phyloP scores from a whole-genome alignment of 30 jellyfish, hydroid and myxozoan genomes.

The Sanderia malayensis region DNA sequence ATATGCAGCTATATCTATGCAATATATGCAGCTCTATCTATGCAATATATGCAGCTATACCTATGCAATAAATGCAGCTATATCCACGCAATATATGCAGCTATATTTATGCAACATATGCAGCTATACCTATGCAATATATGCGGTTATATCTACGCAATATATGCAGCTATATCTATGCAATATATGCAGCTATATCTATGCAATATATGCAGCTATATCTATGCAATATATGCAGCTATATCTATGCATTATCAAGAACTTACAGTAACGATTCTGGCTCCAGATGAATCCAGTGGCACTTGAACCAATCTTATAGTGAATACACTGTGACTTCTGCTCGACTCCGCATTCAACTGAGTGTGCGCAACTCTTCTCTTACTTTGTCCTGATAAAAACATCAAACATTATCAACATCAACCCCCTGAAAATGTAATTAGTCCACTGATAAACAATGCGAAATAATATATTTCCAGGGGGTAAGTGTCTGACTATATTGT shows the following conservation, averaged over 20 bases:
- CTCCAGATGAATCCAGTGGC: conserved; percentile 83
- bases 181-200: no score
- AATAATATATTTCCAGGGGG: no score
- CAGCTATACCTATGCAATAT: no score
- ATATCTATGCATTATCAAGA: background rate
- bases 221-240: background rate
- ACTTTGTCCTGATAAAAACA: conserved; percentile 76
- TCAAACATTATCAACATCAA: no score
- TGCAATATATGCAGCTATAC: no score
- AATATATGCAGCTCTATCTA: no score
- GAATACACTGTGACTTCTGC: conserved; percentile 94
- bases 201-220: background rate
- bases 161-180: no score
- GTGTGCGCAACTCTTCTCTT: conserved; percentile 84
- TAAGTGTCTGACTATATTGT: no score
- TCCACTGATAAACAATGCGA: no score
- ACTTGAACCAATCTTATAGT: conserved; percentile 86
- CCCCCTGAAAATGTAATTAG: no score
- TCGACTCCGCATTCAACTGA: conserved; percentile 78
- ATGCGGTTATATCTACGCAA: no score
- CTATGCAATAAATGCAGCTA: background rate
- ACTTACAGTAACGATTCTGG: conserved; percentile 48
- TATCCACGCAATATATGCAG: background rate
- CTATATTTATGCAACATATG: background rate
- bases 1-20: no score